Percentiles rank a stretch among this genome's conserved stretches.
Evolutionary conservation across 2,113 vertebrate genomes (phyloP).

Genomic region (Spea multiplicata): DNA sequence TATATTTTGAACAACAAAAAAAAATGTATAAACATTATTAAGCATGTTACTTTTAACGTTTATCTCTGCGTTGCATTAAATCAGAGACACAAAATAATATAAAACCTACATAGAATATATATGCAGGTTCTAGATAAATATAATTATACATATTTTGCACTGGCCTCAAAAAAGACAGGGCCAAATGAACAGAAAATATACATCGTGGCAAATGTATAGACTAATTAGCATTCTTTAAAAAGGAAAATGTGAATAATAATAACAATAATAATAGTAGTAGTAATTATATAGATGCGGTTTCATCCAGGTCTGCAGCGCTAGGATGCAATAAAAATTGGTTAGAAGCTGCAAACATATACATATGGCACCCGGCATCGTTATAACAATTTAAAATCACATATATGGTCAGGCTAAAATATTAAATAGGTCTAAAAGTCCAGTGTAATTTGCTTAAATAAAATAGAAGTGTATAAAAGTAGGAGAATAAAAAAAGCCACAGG

Average conservation of each 20-base stretch:
- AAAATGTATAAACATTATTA: neutral
- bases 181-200: constrained; percentile 30
- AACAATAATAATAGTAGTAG: neutral
- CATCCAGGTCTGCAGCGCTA: neutral
- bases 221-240: neutral
- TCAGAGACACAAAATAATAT: neutral
- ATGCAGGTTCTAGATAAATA: constrained; percentile 1
- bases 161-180: constrained; percentile 10
- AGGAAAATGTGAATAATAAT: constrained; percentile 3
- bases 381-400: constrained; percentile 55
- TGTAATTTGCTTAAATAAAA: constrained; percentile 59
- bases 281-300: neutral
- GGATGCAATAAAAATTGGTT: neutral
- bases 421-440: constrained; percentile 67
- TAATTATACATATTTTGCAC: constrained; percentile 9
- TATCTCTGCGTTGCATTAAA: constrained; percentile 22
- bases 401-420: constrained; percentile 62
- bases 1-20: constrained; percentile 28
- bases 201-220: constrained; percentile 1
- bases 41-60: constrained; percentile 30
- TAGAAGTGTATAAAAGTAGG: constrained; percentile 23
- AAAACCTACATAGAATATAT: constrained; percentile 20
- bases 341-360: constrained; percentile 46
- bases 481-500: constrained; percentile 51
- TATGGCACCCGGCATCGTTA: constrained; percentile 53